Evolutionary conservation across 2,888 invertebrate genomes (phyloP), one percentile per base, ranked within the genome.

Genomic region (Nomada flava): DNA sequence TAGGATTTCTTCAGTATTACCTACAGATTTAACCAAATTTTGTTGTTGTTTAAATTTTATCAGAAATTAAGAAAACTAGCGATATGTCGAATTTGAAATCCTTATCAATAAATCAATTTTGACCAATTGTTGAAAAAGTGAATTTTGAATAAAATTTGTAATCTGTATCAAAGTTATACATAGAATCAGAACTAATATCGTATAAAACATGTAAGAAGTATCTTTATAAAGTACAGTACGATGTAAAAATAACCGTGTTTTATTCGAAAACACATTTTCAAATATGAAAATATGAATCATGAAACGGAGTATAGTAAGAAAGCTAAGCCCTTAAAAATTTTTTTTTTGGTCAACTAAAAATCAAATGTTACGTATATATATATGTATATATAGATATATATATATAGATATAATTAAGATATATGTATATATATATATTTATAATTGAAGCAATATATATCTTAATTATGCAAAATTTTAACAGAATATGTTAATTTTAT

Each of bases 401-500:
- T 65, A 70, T 60, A 70, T 60, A 44, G n/a, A 57, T 76, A 68
- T 78, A 73, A 62, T 74, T 74, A 23, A 23, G 60, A 73, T 50
- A 74, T 55, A 74, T 67, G 63, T 63, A 63, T 67, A 47, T 57
- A 26, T 57, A 23, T 23, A 47, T 70, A 55, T 76, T 73, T 77
- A 63, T 42, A 63, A 65, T 62, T 70, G 29, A 75, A 65, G 71
- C 44, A 63, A 76, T 82, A 75, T 81, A 75, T 82, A 85, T 83
- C 85, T 86, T 86, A 90, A 89, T 89, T 90, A 90, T 89, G 86
- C 87, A 90, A 91, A 88, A 69, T 84, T 90, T 89, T 84, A 87
- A 89, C 89, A 89, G 89, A 91, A 91, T 88, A 86, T 87, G 89
- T 89, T 86, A 89, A 89, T 89, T 89, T 86, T 86, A 86, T 83